Percentiles rank a stretch among this genome's conserved stretches.
phyloP scores from a whole-genome alignment of 2,113 vertebrate genomes.

The Mesocricetus auratus region DNA sequence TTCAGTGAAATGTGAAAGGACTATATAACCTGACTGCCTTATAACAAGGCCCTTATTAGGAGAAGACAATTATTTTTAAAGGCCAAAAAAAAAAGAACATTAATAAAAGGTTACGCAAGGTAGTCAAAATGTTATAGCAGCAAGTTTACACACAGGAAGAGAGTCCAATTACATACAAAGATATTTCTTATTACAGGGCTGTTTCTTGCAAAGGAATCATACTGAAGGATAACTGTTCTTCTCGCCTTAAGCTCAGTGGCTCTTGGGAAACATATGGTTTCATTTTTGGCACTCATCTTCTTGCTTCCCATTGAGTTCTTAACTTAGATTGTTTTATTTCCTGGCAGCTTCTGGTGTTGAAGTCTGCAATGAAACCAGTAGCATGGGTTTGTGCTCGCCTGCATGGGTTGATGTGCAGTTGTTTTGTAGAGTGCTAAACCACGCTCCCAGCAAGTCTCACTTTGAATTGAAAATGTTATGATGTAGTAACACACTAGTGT shows the following conservation, averaged over 20 bases:
- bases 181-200: slow-evolving; percentile 8
- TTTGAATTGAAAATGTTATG: slow-evolving; percentile 67
- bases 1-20: slow-evolving; percentile 25
- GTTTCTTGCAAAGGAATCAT: slow-evolving; percentile 27
- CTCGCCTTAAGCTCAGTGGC: slow-evolving; percentile 46
- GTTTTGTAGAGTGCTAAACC: slow-evolving; percentile 62
- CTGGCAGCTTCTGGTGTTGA: slow-evolving; percentile 26
- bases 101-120: slow-evolving; percentile 71
- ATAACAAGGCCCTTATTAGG: slow-evolving; percentile 44
- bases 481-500: slow-evolving; percentile 51
- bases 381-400: slow-evolving; percentile 15
- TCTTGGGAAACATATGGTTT: slow-evolving; percentile 63
- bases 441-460: background rate
- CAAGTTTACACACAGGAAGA: slow-evolving; percentile 52
- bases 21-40: slow-evolving; percentile 59
- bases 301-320: slow-evolving; percentile 65
- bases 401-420: slow-evolving; percentile 1
- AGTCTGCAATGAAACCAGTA: background rate
- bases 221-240: slow-evolving; percentile 64
- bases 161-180: background rate
- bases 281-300: slow-evolving; percentile 62
- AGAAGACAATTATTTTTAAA: slow-evolving; percentile 72
- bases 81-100: slow-evolving; percentile 63
- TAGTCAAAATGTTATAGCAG: slow-evolving; percentile 68
- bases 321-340: slow-evolving; percentile 44